Percentiles rank a stretch among this genome's conserved stretches.
phyloP scores from a whole-genome alignment of 2,888 invertebrate species.

The Drosophila rubida region DNA sequence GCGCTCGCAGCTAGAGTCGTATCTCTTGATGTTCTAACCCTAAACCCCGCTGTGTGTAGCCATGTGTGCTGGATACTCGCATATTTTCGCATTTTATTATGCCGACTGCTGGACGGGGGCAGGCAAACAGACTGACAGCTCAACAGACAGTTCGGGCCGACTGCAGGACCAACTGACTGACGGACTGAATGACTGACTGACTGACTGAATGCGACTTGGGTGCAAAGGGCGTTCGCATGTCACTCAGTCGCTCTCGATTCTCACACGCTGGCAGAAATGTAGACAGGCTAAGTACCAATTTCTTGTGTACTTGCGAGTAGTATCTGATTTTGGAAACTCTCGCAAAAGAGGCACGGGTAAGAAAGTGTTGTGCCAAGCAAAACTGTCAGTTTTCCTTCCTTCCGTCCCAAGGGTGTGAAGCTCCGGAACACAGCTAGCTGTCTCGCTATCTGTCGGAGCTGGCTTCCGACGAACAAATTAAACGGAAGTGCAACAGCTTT shows the following conservation, averaged over 20 bases:
- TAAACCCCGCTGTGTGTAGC: slow-evolving; percentile 6
- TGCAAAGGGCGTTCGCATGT: slow-evolving; percentile 72
- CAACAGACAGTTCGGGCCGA: not conserved
- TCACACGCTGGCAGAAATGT: slow-evolving; percentile 15
- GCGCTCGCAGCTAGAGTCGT: slow-evolving; percentile 18
- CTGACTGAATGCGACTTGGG: slow-evolving; percentile 15
- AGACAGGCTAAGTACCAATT: slow-evolving; percentile 41
- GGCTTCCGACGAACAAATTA: slow-evolving; percentile 25
- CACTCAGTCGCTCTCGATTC: slow-evolving; percentile 56
- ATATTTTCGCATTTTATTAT: slow-evolving; percentile 83
- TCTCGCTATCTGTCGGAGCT: slow-evolving; percentile 48
- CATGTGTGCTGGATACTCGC: slow-evolving; percentile 60
- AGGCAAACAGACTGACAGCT: slow-evolving; percentile 41
- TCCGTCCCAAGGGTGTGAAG: slow-evolving; percentile 34
- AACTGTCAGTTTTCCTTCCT: slow-evolving; percentile 65
- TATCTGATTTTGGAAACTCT: slow-evolving; percentile 40
- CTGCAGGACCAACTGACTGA: slow-evolving; percentile 15
- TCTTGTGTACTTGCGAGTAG: slow-evolving; percentile 32
- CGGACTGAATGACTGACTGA: slow-evolving; percentile 32
- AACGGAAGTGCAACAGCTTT: slow-evolving; percentile 62
- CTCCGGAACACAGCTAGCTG: slow-evolving; percentile 46
- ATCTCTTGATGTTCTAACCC: slow-evolving; percentile 38
- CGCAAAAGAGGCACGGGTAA: slow-evolving; percentile 24
- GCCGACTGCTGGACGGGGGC: slow-evolving; percentile 70
- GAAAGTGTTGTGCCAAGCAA: slow-evolving; percentile 62